phyloP scores from a whole-genome alignment of 2,797 vertebrate genomes.

The Linurgus olivaceus region DNA sequence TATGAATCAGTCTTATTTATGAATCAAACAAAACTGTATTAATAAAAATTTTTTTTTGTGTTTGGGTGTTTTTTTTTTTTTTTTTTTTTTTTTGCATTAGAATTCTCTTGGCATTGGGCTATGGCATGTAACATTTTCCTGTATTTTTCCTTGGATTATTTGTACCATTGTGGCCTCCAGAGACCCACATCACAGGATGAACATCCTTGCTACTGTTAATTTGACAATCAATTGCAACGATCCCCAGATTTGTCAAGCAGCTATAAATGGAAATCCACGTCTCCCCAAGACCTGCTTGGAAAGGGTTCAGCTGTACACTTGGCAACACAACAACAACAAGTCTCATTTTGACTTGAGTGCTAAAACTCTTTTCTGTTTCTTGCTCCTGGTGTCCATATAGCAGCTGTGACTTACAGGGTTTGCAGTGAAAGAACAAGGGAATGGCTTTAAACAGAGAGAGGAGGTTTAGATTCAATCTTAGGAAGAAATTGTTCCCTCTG shows the following conservation, averaged over 20 bases:
- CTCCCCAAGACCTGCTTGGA: not conserved
- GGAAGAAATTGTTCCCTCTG: not conserved
- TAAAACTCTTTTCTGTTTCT: not conserved
- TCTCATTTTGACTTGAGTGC: not conserved
- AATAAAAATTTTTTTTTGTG: not conserved
- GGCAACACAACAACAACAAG: not conserved
- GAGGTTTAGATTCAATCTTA: not conserved
- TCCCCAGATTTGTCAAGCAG: not conserved
- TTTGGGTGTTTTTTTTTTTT: no score
- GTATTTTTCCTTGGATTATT: not conserved
- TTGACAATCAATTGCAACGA: accelerated
- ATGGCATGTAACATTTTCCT: not conserved
- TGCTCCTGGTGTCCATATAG: accelerated
- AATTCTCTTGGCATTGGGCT: not conserved
- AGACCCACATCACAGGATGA: not conserved
- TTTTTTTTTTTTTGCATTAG: not conserved
- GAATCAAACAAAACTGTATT: not conserved
- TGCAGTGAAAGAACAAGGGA: not conserved
- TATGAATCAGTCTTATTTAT: not conserved
- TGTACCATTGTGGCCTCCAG: accelerated
- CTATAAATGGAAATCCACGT: not conserved
- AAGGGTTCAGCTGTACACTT: not conserved
- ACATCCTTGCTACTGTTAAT: accelerated
- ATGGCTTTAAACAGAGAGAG: not conserved
- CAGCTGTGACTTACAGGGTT: accelerated